Conservation (phyloP, 2,797 vertebrate genomes). For the Macrochelys suwanniensis region DNA sequence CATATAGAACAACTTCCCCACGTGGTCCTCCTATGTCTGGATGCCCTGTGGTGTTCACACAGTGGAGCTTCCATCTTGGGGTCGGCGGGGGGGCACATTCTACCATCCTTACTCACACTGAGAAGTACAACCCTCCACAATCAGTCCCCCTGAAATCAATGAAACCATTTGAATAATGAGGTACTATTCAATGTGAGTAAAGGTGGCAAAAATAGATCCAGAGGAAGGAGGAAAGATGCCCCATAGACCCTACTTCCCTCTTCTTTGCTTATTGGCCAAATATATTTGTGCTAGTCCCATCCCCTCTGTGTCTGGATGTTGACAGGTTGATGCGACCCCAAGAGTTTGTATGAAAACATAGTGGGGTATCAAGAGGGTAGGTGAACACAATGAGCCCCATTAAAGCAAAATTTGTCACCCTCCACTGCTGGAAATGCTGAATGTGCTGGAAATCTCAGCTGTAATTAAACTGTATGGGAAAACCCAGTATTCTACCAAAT, state of each 20-base stretch:
- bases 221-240: not conserved
- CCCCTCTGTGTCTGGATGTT: not conserved
- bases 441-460: not conserved
- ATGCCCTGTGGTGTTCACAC: not conserved
- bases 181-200: not conserved
- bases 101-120: not conserved
- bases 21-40: accelerated
- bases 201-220: not conserved
- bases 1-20: not conserved
- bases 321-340: not conserved
- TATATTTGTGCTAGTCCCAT: not conserved
- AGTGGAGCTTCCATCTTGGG: not conserved
- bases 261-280: not conserved
- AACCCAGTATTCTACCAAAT: not conserved
- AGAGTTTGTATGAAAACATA: not conserved
- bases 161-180: not conserved
- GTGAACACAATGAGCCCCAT: not conserved
- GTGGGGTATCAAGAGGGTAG: not conserved
- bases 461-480: not conserved
- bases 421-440: not conserved
- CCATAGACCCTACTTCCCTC: not conserved
- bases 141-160: not conserved
- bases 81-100: accelerated
- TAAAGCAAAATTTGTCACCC: not conserved
- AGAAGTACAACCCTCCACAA: not conserved